Evolutionary conservation across 53 echinoderm and acorn worm species (phyloP).

Genomic region (Apostichopus leukothele): DNA sequence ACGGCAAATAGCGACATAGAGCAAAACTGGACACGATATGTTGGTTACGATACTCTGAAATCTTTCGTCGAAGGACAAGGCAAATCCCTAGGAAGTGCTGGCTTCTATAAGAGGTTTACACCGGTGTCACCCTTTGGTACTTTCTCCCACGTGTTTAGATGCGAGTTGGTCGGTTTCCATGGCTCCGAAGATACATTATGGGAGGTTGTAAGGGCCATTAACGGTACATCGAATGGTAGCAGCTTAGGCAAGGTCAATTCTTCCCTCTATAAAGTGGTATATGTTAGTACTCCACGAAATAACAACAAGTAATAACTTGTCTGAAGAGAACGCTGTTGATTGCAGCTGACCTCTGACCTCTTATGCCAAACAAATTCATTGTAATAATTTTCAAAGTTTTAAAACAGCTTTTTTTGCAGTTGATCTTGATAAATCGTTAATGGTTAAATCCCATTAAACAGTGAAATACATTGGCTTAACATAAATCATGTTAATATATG

Average conservation of each 20-base stretch:
- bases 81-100: conserved; percentile 46
- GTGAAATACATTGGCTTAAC: too few relatives aligned
- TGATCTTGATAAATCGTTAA: too few relatives aligned
- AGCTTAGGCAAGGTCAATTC: conserved; percentile 14
- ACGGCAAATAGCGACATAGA: not conserved
- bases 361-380: too few relatives aligned
- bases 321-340: not conserved
- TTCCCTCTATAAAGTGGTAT: conserved; percentile 34
- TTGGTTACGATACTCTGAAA: conserved; percentile 16
- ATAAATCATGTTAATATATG: too few relatives aligned
- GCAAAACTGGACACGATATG: conserved; percentile 14
- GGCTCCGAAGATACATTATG: conserved; percentile 35
- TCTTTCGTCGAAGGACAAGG: conserved; percentile 33
- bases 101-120: conserved; percentile 66
- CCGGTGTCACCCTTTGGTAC: conserved; percentile 32
- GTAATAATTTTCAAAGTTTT: too few relatives aligned
- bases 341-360: not conserved
- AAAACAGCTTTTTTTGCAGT: too few relatives aligned
- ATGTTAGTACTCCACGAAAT: conserved; percentile 35
- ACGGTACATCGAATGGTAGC: not conserved
- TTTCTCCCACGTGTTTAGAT: conserved; percentile 34
- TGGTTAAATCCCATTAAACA: too few relatives aligned
- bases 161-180: conserved; percentile 19
- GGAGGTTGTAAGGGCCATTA: conserved; percentile 23
- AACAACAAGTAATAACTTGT: conserved; percentile 13